Evolutionary conservation across 2,113 vertebrate species (phyloP), one percentile per base, ranked within the genome.

Genomic region (Anarrhichthys ocellatus): DNA sequence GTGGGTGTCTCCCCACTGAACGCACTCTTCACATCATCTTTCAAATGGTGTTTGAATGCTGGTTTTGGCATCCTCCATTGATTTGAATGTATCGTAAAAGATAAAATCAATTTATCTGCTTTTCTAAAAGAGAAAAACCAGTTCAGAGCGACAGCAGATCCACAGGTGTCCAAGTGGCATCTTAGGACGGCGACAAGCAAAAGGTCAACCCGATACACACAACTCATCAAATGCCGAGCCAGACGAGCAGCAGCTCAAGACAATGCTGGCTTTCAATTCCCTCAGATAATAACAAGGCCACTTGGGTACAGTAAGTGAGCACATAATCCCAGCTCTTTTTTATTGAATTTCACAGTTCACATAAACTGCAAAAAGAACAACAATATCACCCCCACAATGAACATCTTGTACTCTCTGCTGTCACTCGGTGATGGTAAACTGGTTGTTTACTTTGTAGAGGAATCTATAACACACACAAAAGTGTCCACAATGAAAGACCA

Each of bases 181-280:
- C 20, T 34, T 13, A 34, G 36, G 6, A 13, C n/a, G 11, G 40
- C 5, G 2, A n/a, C 52, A 62, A 52, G 17, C 14, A 38, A 68
- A 74, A 74, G 78, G 52, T 81, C 71, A 81, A 27, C 36, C 38
- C 24, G 7, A 13, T 32, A 32, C 14, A 58, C 40, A 5, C 29
- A 64, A 48, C 70, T 36, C 40, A 18, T 74, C 70, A 24, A 40
- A 20, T 34, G 8, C 54, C 14, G 22, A 67, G 59, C 32, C 56
- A 73, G 56, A 36, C 27, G 46, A 68, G 54, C 6, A 22, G 66
- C 42, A 36, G 42, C 32, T 44, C 17, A 44, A 67, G 17, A 29
- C 15, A 10, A 9, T 11, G n/a, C 36, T 38, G 22, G n/a, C n/a
- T 80, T 72, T 71, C 27, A 50, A 11, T 61, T 42, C 20, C 36